Percentiles rank a stretch among this genome's conserved stretches.
These are phyloP conservation scores for Ceratoteleas bidentatus DNA, from an alignment of 1,140 invertebrate genomes.

Conservation along the genomic window DNA sequence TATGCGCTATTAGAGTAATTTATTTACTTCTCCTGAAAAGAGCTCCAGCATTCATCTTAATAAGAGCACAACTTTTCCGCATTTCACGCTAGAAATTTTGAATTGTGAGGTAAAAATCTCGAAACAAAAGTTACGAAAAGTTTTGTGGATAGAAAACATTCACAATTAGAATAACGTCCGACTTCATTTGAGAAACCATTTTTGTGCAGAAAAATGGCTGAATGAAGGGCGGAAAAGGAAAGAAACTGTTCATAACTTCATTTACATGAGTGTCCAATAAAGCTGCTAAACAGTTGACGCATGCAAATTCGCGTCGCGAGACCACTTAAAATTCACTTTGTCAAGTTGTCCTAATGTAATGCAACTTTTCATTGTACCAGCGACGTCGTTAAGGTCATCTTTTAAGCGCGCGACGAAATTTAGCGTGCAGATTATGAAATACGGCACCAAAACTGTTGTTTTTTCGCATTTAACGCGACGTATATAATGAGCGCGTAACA, in stretches of 20 bases:
- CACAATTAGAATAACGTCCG: too few species aligned
- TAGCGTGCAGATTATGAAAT: slow-evolving; percentile 31
- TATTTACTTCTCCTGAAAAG: too few species aligned
- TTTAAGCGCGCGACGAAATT: slow-evolving; percentile 19
- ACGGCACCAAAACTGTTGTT: slow-evolving; percentile 23
- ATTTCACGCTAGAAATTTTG: too few species aligned
- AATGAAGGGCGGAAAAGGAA: neutral
- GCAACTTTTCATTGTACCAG: slow-evolving; percentile 38
- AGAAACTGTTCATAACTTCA: neutral
- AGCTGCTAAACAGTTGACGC: slow-evolving; percentile 23
- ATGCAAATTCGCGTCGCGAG: slow-evolving; percentile 16
- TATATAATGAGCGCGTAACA: slow-evolving; percentile 20
- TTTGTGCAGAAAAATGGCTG: neutral
- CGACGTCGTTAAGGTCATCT: slow-evolving; percentile 33
- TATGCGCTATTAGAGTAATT: too few species aligned
- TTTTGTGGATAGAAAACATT: too few species aligned
- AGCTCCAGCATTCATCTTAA: too few species aligned
- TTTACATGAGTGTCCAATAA: slow-evolving; percentile 28
- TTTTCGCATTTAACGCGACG: slow-evolving; percentile 27
- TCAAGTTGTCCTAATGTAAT: slow-evolving; percentile 50
- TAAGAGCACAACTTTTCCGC: too few species aligned
- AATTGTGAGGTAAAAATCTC: too few species aligned
- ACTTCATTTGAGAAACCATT: neutral
- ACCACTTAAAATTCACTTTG: slow-evolving; percentile 53
- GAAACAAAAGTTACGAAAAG: too few species aligned